Evolutionary conservation across 2,113 vertebrate genomes (phyloP), one percentile per base, ranked within the genome.

Genomic region (Hyla sarda): DNA sequence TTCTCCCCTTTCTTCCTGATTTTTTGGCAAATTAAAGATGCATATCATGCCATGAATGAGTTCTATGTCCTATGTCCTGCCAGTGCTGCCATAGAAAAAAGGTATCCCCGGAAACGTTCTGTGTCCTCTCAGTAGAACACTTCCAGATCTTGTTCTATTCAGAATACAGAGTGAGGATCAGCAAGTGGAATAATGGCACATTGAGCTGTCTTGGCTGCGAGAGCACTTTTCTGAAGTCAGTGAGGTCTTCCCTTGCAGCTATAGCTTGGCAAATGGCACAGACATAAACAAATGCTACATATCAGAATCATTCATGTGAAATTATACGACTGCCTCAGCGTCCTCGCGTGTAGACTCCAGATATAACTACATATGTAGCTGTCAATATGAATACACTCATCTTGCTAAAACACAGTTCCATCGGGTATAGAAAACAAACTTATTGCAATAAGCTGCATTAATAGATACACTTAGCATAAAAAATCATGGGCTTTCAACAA

Each of bases 231-330:
- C 21, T 32, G 32, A 79, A 56, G 76, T 37, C 76, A 79, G 7
- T 23, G 52, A 56, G 76, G 19, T 79, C 76, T 79, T 37, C 52
- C 76, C 50, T 79, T 79, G 76, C 76, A 79, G 52, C 21, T 56
- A 79, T 50, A 58, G 30, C 32, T 37, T 79, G 30, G 52, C 50
- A 77, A 77, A 77, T 77, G 48, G 50, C 75, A 77, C 28, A 54
- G 74, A 76, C 74, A 77, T 52, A 56, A 79, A 79, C 50, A 79
- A 79, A 79, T 79, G 76, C 32, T 79, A 56, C 76, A 79, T 19
- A 79, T 79, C 50, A 56, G 52, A n/a, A 52, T n/a, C 52, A 79
- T 79, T 79, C 19, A 56, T 56, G 30, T 32, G 50, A 79, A 77
- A n/a, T 79, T 2, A 34, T 78, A 10, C 58, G 50, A 56, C 52